These are phyloP conservation scores for Pteronotus mesoamericanus DNA, from an alignment of 2,797 vertebrate species.

Conservation along the genomic window DNA sequence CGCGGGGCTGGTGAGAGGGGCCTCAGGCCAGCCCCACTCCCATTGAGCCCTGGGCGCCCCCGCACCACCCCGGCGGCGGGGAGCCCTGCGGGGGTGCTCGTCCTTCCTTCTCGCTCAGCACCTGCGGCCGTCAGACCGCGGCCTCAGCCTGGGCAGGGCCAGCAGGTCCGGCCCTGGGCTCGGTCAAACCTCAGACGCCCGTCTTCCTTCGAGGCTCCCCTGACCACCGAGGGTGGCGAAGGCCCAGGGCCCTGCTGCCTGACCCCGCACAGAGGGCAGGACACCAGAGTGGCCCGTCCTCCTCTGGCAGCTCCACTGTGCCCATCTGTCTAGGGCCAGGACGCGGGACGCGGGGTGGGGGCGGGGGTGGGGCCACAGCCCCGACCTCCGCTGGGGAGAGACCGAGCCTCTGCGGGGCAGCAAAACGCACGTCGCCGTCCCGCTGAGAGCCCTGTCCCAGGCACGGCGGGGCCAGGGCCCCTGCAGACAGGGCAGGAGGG, in stretches of 20 bases:
- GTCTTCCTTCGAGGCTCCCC: background rate
- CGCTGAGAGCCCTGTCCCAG: background rate
- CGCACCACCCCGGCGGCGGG: background rate
- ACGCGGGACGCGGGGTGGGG: background rate
- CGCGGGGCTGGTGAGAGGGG: rapidly evolving
- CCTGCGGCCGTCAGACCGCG: background rate
- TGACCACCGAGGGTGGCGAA: background rate
- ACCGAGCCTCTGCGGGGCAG: background rate
- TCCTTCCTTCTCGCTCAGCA: too few relatives aligned
- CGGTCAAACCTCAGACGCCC: background rate
- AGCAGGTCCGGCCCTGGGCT: background rate
- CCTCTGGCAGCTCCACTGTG: background rate
- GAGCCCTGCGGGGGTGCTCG: background rate
- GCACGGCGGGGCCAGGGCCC: background rate
- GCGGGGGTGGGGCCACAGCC: background rate
- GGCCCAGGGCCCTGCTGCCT: background rate
- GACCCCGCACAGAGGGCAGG: background rate
- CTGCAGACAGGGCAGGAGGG: background rate
- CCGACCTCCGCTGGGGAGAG: background rate
- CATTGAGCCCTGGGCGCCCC: background rate
- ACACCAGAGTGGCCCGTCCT: rapidly evolving
- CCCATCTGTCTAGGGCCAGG: background rate
- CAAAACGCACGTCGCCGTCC: too few relatives aligned
- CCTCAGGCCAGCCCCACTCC: background rate
- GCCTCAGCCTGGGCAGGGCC: background rate